These are phyloP conservation scores for Leucoraja ocellata DNA, from an alignment of 2,797 vertebrate species.

Conservation along the genomic window DNA sequence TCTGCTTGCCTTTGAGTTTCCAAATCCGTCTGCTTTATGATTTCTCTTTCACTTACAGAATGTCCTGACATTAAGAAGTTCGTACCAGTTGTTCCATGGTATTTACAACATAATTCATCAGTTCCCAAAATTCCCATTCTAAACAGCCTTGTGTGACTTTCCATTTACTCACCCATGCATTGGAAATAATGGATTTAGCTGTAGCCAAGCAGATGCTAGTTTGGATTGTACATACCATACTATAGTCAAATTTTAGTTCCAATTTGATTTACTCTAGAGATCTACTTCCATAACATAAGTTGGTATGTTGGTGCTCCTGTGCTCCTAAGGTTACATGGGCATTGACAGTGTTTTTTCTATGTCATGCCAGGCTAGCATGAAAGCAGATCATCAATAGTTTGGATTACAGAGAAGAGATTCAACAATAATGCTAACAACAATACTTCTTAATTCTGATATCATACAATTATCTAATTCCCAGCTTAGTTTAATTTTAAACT, in stretches of 20 bases:
- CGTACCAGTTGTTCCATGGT: background rate
- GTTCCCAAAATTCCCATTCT: background rate
- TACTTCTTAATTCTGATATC: constrained; percentile 11
- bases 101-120: background rate
- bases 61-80: background rate
- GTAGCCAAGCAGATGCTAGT: background rate
- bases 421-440: background rate
- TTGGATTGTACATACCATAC: background rate
- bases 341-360: background rate
- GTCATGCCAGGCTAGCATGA: background rate
- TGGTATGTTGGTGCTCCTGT: background rate
- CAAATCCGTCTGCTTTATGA: background rate
- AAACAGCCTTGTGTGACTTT: background rate
- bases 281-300: background rate
- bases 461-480: background rate
- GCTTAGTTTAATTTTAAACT: background rate
- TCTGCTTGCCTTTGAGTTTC: background rate
- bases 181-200: background rate
- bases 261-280: background rate
- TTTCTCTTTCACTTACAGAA: background rate
- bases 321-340: background rate
- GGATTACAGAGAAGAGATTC: background rate
- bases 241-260: background rate
- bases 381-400: background rate
- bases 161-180: background rate